Evolutionary conservation across 64 coral and sea anemone genomes (phyloP).

Genomic region (Platygyra sinensis): DNA sequence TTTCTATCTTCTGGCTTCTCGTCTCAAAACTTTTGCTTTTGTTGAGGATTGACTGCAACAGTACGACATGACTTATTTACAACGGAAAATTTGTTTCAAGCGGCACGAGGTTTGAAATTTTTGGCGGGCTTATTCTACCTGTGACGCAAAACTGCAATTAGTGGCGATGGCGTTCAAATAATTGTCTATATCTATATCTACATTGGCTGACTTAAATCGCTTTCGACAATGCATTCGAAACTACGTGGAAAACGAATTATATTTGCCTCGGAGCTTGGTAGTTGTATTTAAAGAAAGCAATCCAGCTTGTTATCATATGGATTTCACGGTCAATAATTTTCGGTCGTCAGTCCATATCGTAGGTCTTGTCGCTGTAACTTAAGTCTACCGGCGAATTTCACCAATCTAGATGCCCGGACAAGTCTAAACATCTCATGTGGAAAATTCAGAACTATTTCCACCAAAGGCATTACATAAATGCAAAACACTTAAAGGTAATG

Average conservation of each 20-base stretch:
- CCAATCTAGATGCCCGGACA: background rate
- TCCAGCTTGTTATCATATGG: background rate
- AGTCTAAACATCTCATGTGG: background rate
- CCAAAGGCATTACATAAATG: slow-evolving; percentile 19
- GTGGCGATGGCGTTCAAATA: background rate
- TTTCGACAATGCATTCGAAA: background rate
- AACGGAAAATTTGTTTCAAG: background rate
- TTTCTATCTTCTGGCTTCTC: background rate
- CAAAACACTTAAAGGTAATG: slow-evolving; percentile 2
- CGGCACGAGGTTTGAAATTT: background rate
- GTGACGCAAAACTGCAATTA: background rate
- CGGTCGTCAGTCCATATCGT: background rate
- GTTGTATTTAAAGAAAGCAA: background rate
- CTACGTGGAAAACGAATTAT: slow-evolving; percentile 3
- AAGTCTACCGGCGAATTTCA: background rate
- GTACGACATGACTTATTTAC: background rate
- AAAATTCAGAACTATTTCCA: background rate
- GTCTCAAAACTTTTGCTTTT: background rate
- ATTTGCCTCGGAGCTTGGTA: background rate
- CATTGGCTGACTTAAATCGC: too few relatives aligned
- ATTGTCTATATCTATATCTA: too few relatives aligned
- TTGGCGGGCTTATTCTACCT: slow-evolving; percentile 10
- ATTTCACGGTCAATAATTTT: slow-evolving; percentile 32
- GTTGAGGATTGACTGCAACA: background rate
- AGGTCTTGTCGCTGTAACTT: background rate